Percentiles rank a stretch among this genome's conserved stretches.
Conservation (phyloP, 2,113 vertebrate genomes). For the Telmatochromis sp. region DNA sequence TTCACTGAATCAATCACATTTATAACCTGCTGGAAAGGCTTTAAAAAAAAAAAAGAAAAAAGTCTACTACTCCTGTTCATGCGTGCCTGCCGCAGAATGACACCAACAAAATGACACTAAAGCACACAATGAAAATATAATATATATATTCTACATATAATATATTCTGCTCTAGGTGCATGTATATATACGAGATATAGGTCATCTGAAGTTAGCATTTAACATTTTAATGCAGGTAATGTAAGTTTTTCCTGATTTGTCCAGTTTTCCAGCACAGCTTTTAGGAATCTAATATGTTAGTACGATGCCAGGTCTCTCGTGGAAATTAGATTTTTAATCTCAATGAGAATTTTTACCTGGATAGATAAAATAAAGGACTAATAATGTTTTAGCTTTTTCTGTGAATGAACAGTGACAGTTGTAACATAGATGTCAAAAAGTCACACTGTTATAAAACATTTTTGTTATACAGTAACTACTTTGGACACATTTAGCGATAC, state of each 20-base stretch:
- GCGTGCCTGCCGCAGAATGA: constrained; percentile 75
- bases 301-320: background rate
- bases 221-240: background rate
- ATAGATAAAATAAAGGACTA: background rate
- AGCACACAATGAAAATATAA: constrained; percentile 58
- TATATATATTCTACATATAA: background rate
- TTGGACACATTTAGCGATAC: background rate
- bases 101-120: constrained; percentile 74
- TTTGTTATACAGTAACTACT: background rate
- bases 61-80: constrained; percentile 38
- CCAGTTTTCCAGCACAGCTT: background rate
- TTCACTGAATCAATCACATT: constrained; percentile 8
- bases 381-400: background rate
- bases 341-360: background rate
- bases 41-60: background rate
- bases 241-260: background rate
- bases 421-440: background rate
- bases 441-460: background rate
- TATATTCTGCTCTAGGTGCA: background rate
- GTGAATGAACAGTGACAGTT: background rate
- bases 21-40: constrained; percentile 4
- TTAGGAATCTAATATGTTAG: background rate
- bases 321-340: background rate
- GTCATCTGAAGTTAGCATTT: background rate
- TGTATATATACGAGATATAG: background rate